phyloP scores from a whole-genome alignment of 2,113 vertebrate species.

The Brachyhypopomus gauderio region DNA sequence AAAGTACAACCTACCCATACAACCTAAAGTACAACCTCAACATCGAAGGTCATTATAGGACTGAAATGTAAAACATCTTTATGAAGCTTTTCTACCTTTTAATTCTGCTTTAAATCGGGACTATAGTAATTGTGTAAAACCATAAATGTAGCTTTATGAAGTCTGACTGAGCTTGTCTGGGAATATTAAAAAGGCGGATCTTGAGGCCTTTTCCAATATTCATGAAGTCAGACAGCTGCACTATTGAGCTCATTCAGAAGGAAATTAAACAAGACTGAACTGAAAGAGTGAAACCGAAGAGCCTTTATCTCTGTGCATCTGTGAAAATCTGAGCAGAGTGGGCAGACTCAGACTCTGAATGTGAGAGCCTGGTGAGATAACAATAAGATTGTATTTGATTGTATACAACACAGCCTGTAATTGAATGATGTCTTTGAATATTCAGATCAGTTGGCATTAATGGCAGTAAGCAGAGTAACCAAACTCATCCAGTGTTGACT shows the following conservation, averaged over 20 bases:
- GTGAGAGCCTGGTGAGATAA: neutral
- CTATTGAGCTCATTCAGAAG: constrained; percentile 37
- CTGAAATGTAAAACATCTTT: too few species aligned
- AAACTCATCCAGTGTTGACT: too few species aligned
- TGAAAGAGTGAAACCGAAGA: neutral
- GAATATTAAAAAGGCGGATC: too few species aligned
- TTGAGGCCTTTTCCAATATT: constrained; percentile 45
- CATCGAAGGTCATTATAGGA: too few species aligned
- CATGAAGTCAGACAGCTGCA: constrained; percentile 53
- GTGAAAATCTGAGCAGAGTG: neutral
- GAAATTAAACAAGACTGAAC: neutral
- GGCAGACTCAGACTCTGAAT: neutral
- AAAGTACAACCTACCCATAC: too few species aligned
- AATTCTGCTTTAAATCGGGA: too few species aligned
- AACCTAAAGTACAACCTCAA: too few species aligned
- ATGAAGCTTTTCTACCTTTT: too few species aligned
- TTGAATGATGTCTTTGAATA: too few species aligned
- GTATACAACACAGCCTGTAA: neutral
- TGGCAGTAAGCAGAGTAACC: neutral
- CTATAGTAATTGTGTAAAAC: too few species aligned
- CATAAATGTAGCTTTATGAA: too few species aligned
- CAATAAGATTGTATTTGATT: neutral
- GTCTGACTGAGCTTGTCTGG: too few species aligned
- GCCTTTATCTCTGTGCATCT: constrained; percentile 20
- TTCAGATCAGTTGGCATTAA: neutral